Conservation (phyloP, 1,140 invertebrate genomes). For the Zaprionus inermis region DNA sequence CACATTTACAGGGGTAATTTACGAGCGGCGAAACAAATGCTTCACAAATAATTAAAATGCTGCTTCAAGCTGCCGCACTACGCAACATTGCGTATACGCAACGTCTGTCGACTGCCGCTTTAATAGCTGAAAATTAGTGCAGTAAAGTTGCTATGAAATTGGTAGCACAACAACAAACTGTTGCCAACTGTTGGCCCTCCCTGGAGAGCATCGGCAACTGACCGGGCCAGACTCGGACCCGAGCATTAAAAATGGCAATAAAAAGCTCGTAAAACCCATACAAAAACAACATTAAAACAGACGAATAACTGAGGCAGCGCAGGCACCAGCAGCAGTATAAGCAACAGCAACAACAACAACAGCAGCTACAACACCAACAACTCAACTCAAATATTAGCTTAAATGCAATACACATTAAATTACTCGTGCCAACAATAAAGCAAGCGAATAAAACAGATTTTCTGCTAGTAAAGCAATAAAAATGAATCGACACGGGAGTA, state of each 20-base stretch:
- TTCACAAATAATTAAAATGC: slow-evolving; percentile 43
- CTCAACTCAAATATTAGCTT: slow-evolving; percentile 76
- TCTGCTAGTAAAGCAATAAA: slow-evolving; percentile 82
- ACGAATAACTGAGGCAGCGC: slow-evolving; percentile 18
- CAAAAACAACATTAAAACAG: slow-evolving; percentile 60
- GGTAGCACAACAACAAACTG: slow-evolving; percentile 42
- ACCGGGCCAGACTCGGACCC: slow-evolving; percentile 44
- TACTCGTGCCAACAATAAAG: slow-evolving; percentile 79
- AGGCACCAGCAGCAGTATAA: slow-evolving; percentile 17
- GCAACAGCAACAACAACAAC: slow-evolving; percentile 17
- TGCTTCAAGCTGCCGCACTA: background rate
- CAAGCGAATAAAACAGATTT: slow-evolving; percentile 78
- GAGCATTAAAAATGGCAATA: slow-evolving; percentile 73
- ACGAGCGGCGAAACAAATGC: slow-evolving; percentile 23
- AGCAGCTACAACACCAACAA: slow-evolving; percentile 21
- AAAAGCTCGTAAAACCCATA: slow-evolving; percentile 73
- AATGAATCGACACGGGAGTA: slow-evolving; percentile 37
- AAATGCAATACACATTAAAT: slow-evolving; percentile 81
- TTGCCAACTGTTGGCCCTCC: slow-evolving; percentile 25
- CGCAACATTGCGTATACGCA: slow-evolving; percentile 34
- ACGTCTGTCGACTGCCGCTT: slow-evolving; percentile 28
- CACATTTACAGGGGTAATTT: slow-evolving; percentile 26
- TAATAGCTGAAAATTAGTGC: slow-evolving; percentile 75
- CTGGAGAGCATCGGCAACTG: slow-evolving; percentile 26
- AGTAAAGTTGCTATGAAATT: slow-evolving; percentile 59